These are phyloP conservation scores for Caenorhabditis panamensis DNA, from an alignment of 2,888 invertebrate species.

Conservation along the genomic window DNA sequence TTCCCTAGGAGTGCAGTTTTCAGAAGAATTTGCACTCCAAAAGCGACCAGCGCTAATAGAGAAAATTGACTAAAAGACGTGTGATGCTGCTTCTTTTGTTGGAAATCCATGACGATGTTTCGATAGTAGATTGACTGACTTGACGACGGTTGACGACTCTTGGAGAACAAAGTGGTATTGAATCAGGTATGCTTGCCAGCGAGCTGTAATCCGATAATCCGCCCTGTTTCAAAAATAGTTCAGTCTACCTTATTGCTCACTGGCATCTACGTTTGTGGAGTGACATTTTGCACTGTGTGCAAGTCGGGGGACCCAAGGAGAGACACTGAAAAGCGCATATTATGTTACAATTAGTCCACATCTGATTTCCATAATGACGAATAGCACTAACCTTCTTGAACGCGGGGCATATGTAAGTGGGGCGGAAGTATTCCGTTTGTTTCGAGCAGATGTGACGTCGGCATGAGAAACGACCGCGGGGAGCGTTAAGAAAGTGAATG, in stretches of 20 bases:
- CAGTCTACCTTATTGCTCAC: neutral
- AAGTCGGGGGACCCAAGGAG: conserved; percentile 53
- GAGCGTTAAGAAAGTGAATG: neutral
- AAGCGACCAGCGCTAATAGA: conserved; percentile 38
- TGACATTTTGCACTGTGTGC: conserved; percentile 42
- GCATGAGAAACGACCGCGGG: neutral
- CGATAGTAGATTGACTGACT: conserved; percentile 21
- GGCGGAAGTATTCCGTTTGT: conserved; percentile 2
- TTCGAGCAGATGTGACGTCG: conserved; percentile 12
- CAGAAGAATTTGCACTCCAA: conserved; percentile 2
- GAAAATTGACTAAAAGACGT: neutral
- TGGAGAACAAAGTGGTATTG: conserved; percentile 16
- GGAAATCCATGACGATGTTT: conserved; percentile 7
- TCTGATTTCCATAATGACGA: neutral
- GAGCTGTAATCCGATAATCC: neutral
- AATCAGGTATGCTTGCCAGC: conserved; percentile 4
- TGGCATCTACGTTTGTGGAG: neutral
- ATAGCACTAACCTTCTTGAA: conserved; percentile 2
- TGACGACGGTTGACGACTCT: conserved; percentile 32
- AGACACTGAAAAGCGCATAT: conserved; percentile 21
- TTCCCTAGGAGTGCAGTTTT: conserved; percentile 23
- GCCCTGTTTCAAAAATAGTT: neutral
- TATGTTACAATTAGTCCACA: neutral
- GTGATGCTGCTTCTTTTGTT: conserved; percentile 3
- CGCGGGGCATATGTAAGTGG: conserved; percentile 32